Percentiles rank a stretch among this genome's conserved stretches.
phyloP scores from a whole-genome alignment of 2,113 vertebrate species.

The Scartelaos histophorus region DNA sequence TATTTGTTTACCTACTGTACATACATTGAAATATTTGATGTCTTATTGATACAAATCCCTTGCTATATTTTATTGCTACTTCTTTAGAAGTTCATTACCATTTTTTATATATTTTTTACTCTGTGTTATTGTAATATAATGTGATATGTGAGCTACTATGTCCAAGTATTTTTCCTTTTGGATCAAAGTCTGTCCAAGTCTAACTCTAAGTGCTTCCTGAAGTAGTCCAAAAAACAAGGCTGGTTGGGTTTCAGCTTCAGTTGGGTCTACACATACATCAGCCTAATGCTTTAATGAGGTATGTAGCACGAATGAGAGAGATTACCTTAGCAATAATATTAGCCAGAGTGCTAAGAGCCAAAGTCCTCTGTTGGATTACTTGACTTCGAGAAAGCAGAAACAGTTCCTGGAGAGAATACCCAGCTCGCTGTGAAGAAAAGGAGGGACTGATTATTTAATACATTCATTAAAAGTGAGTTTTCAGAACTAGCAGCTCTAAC shows the following conservation, averaged over 20 bases:
- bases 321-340: constrained; percentile 86
- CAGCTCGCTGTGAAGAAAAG: constrained; percentile 81
- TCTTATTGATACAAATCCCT: too few species aligned
- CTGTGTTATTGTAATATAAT: too few species aligned
- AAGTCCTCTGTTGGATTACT: constrained; percentile 87
- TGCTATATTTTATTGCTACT: too few species aligned
- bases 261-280: neutral
- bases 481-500: constrained; percentile 64
- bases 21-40: too few species aligned
- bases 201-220: neutral
- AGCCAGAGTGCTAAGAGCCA: constrained; percentile 88
- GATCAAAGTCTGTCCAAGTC: too few species aligned
- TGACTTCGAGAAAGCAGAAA: constrained; percentile 94
- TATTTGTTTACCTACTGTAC: too few species aligned
- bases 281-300: neutral
- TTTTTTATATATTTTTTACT: too few species aligned
- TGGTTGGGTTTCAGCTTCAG: neutral
- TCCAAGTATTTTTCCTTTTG: too few species aligned
- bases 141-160: too few species aligned
- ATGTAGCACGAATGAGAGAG: neutral
- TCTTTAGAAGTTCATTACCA: too few species aligned
- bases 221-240: too few species aligned
- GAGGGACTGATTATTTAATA: neutral
- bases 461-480: neutral
- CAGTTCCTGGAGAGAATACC: constrained; percentile 96